Conservation (phyloP, 2,113 vertebrate genomes). For the Paratilapia polleni region DNA sequence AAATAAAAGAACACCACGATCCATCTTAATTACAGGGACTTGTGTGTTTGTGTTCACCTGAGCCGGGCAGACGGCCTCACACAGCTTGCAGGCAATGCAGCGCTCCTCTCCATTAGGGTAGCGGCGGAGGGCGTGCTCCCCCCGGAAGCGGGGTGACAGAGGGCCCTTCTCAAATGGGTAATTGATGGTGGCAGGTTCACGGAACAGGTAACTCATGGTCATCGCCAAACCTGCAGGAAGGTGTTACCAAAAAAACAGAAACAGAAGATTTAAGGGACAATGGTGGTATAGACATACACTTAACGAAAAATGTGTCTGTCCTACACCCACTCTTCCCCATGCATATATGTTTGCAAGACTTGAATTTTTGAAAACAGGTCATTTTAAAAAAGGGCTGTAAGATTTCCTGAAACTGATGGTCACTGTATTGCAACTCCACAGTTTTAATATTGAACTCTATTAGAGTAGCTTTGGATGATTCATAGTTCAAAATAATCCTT, state of each 20-base stretch:
- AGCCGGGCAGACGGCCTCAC: constrained; percentile 81
- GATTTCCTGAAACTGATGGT: too few species aligned
- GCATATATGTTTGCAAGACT: not conserved
- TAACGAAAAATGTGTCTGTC: too few species aligned
- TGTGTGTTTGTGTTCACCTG: constrained; percentile 64
- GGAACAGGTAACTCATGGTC: constrained; percentile 92
- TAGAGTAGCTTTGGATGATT: too few species aligned
- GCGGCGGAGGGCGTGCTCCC: constrained; percentile 88
- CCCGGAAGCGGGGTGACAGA: constrained; percentile 89
- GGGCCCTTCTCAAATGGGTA: constrained; percentile 96
- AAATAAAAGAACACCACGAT: not conserved
- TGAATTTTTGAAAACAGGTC: not conserved
- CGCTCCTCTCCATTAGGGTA: constrained; percentile 86
- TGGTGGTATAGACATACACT: not conserved
- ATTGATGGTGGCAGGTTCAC: constrained; percentile 93
- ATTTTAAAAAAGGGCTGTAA: too few species aligned
- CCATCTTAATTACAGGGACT: not conserved
- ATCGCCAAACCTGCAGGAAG: constrained; percentile 85
- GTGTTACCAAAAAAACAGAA: not conserved
- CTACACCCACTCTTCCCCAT: not conserved
- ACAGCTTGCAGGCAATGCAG: constrained; percentile 95
- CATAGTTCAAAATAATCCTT: too few species aligned
- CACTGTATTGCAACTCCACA: too few species aligned
- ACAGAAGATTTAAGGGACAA: not conserved
- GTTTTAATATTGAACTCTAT: too few species aligned